A percentile compares a stretch with the other conserved stretches of the same genome.
These are phyloP conservation scores for Solenopsis fugax DNA, from an alignment of 1,140 invertebrate genomes.

Conservation along the genomic window DNA sequence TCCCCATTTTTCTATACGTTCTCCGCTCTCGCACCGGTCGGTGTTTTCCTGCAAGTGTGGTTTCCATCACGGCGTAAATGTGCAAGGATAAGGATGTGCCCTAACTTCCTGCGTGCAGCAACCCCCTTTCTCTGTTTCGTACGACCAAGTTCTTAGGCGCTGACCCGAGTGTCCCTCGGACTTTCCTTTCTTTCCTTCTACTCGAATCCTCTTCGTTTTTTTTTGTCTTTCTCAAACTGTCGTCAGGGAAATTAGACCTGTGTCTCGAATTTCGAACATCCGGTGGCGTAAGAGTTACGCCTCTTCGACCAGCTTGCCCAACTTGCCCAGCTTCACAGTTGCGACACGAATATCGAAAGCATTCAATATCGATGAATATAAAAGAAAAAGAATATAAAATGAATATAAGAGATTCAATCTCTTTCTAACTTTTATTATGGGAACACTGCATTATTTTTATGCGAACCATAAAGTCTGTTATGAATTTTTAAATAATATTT, in stretches of 20 bases:
- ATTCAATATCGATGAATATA: neutral
- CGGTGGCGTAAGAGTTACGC: constrained; percentile 69
- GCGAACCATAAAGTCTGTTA: no score
- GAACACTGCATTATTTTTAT: no score
- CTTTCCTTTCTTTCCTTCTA: constrained; percentile 50
- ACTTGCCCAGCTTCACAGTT: neutral
- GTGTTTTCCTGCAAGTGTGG: constrained; percentile 36
- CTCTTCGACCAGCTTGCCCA: constrained; percentile 24
- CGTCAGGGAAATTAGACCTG: constrained; percentile 78
- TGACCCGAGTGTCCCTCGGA: constrained; percentile 35
- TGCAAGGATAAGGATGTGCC: constrained; percentile 31
- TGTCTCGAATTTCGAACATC: constrained; percentile 78
- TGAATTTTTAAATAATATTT: no score
- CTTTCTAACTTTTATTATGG: no score
- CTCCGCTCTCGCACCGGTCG: neutral
- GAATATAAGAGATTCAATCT: no score
- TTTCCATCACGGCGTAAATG: constrained; percentile 62
- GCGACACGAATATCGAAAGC: neutral
- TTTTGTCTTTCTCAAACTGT: constrained; percentile 72
- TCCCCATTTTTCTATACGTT: constrained; percentile 10
- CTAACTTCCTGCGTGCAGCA: constrained; percentile 64
- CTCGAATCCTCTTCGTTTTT: constrained; percentile 47
- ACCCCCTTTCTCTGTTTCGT: constrained; percentile 2
- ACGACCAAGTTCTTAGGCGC: constrained; percentile 40
- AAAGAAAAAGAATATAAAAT: neutral